Evolutionary conservation across 2,797 vertebrate genomes (phyloP), one percentile per base, ranked within the genome.

Genomic region (Morus bassanus): DNA sequence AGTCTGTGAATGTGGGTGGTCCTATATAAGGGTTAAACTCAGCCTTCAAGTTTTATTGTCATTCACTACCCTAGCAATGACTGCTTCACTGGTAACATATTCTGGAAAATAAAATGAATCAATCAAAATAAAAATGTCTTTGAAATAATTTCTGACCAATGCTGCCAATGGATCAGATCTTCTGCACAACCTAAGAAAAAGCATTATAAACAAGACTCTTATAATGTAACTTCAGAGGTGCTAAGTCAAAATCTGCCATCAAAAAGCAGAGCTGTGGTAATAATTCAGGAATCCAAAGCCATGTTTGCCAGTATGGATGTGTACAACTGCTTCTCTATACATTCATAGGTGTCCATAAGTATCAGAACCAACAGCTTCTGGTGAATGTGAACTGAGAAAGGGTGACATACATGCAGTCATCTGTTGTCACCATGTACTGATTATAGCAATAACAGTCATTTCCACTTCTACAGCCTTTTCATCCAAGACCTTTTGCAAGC

Each of bases 291-390:
- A 72, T 53, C n/a, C 25, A 59, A 68, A 30, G 2, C 5, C 0
- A 0, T 10, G 4, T 37, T 87, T 75, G 1, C 5, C 23, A 28
- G 4, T 27, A 33, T 17, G 25, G 14, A 10, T 30, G 11, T 78
- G 18, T 72, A 22, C 2, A 7, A 28, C 5, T 64, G 22, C 7
- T 68, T 76, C 19, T 65, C 16, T 65, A 0, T 7, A 7, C 0
- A 4, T 8, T 3, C 10, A 39, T 1, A 33, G 8, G 23, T 37
- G 43, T 33, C 35, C 12, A 0, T 17, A 50, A 61, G 10, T n/a
- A 21, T 18, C 25, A 78, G 22, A 75, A 87, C 13, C 23, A 75
- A 24, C 4, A 28, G 4, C 7, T 53, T 64, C 28, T 60, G 31
- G 24, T 39, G 59, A 53, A 45, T 24, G 2, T 45, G 28, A 85